Conservation (phyloP, 2,797 vertebrate species). For the Danio jaintianensis region DNA sequence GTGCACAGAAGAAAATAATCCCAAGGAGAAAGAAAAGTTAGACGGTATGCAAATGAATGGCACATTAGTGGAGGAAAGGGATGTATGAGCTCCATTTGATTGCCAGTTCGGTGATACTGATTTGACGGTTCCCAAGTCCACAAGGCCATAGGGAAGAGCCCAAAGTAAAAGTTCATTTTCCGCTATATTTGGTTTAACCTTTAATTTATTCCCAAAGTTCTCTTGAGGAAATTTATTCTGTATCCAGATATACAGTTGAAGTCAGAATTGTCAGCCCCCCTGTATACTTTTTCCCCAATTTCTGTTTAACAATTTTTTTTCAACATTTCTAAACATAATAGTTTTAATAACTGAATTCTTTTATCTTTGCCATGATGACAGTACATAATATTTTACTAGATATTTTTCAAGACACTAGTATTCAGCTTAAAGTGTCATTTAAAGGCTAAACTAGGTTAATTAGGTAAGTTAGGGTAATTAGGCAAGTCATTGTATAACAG, state of each 20-base stretch:
- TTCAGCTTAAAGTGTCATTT: no score
- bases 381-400: no score
- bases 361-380: no score
- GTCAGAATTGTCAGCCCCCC: no score
- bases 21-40: constrained; percentile 27
- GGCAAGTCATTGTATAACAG: no score
- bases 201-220: background rate
- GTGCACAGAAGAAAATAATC: background rate
- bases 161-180: background rate
- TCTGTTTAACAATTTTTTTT: no score
- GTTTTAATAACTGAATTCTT: no score
- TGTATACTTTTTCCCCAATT: no score
- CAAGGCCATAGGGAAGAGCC: background rate
- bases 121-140: background rate
- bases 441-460: no score
- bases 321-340: no score
- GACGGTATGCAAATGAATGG: constrained; percentile 24
- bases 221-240: background rate
- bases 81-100: constrained; percentile 42
- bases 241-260: background rate
- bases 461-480: no score
- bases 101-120: constrained; percentile 31
- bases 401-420: no score
- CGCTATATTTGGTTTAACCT: background rate
- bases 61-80: constrained; percentile 20